Evolutionary conservation across 2,888 invertebrate species (phyloP).

Genomic region (Scaptomyza polygonia): DNA sequence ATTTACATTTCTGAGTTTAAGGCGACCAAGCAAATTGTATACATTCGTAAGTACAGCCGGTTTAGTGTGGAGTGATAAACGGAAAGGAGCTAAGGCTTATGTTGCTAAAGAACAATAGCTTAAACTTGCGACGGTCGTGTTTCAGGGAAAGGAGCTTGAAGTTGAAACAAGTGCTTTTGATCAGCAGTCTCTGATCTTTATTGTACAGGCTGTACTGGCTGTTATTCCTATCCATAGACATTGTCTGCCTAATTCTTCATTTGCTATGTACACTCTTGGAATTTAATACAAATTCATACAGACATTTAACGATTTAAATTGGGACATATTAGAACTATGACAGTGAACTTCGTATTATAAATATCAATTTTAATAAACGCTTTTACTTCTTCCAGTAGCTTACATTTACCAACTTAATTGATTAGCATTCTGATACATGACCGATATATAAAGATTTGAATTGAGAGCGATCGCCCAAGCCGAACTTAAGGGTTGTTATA

Average conservation of each 20-base stretch:
- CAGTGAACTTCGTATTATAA: not conserved
- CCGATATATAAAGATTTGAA: too few relatives aligned
- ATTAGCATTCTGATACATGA: too few relatives aligned
- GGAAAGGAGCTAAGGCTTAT: not conserved
- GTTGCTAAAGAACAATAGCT: slow-evolving; percentile 61
- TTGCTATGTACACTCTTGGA: slow-evolving; percentile 21
- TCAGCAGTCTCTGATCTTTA: slow-evolving; percentile 7
- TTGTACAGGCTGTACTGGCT: slow-evolving; percentile 13
- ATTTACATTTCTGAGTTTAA: slow-evolving; percentile 48
- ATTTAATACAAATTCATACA: slow-evolving; percentile 11
- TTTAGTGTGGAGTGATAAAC: not conserved
- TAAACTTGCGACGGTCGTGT: slow-evolving; percentile 5
- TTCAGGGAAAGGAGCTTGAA: not conserved
- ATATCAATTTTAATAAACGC: not conserved
- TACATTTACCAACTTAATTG: too few relatives aligned
- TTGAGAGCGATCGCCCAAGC: too few relatives aligned
- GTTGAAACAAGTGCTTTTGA: slow-evolving; percentile 32
- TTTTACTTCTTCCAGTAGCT: too few relatives aligned
- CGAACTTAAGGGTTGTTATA: too few relatives aligned
- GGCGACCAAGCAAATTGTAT: slow-evolving; percentile 10
- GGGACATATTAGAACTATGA: not conserved
- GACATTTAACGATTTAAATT: not conserved
- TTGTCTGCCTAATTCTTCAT: slow-evolving; percentile 12
- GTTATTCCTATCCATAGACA: slow-evolving; percentile 19
- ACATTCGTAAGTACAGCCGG: slow-evolving; percentile 4